Conservation (phyloP, 1,140 invertebrate species). For the Apis laboriosa region DNA sequence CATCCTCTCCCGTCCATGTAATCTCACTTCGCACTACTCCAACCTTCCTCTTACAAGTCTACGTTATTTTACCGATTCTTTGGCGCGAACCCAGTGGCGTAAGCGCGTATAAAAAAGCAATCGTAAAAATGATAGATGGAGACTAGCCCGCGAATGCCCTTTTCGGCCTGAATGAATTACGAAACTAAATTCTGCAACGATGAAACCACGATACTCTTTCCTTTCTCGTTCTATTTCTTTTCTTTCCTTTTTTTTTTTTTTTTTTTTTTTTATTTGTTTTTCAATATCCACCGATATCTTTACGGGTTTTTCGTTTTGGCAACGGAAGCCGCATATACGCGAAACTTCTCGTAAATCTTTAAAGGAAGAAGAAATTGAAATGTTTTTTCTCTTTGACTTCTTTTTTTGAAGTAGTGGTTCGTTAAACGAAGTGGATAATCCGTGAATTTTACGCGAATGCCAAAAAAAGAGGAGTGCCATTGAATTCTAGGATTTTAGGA, state of each 20-base stretch:
- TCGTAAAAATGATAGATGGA: slow-evolving; percentile 36
- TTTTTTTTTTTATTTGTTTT: neutral
- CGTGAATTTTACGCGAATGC: neutral
- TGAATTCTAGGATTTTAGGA: slow-evolving; percentile 30
- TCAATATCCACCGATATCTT: neutral
- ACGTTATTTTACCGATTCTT: slow-evolving; percentile 54
- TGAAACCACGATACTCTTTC: neutral
- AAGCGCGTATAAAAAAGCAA: slow-evolving; percentile 19
- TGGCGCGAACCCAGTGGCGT: slow-evolving; percentile 36
- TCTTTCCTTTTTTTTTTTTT: too few species aligned
- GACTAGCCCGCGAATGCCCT: slow-evolving; percentile 4
- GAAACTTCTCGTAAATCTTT: neutral
- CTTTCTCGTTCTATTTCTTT: too few species aligned
- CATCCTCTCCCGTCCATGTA: slow-evolving; percentile 55
- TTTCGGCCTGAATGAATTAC: slow-evolving; percentile 25
- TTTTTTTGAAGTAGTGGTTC: neutral
- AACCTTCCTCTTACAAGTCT: slow-evolving; percentile 9
- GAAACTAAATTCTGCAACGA: too few species aligned
- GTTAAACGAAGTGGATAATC: slow-evolving; percentile 11
- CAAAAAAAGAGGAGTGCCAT: neutral
- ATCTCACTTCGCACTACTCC: slow-evolving; percentile 53
- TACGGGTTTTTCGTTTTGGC: neutral
- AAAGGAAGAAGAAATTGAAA: neutral
- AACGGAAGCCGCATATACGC: neutral
- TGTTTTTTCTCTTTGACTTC: neutral